Evolutionary conservation across 2,888 invertebrate species (phyloP).

Genomic region (Cyrtodaria siliqua): DNA sequence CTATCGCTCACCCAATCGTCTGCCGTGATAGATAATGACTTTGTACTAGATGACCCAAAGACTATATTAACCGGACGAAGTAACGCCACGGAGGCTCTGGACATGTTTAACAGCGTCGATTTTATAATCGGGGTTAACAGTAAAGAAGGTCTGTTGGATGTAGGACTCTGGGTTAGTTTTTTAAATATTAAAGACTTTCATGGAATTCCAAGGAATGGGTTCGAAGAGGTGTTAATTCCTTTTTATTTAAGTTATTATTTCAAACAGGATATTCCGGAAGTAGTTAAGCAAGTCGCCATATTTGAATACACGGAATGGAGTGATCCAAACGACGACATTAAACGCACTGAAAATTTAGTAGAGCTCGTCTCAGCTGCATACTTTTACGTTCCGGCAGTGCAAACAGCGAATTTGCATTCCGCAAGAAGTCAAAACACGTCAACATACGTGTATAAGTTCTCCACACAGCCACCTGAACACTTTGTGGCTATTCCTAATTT

Average conservation of each 20-base stretch:
- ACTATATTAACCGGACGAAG: not conserved
- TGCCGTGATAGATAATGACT: conserved; percentile 3
- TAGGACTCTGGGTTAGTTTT: no score
- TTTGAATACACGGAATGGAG: conserved; percentile 6
- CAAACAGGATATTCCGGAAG: no score
- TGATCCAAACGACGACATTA: not conserved
- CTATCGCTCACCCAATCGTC: not conserved
- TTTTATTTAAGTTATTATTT: no score
- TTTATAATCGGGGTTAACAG: conserved; percentile 1
- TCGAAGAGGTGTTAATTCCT: not conserved
- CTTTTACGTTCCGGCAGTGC: not conserved
- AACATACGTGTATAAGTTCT: not conserved
- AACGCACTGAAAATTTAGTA: not conserved
- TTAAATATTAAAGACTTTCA: no score
- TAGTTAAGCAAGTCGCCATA: no score
- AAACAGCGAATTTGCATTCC: not conserved
- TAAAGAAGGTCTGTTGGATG: no score
- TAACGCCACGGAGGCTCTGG: not conserved
- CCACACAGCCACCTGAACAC: not conserved
- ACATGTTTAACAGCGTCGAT: conserved; percentile 11
- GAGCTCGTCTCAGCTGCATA: not conserved
- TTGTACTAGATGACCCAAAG: not conserved
- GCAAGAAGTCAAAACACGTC: not conserved
- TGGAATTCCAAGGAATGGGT: not conserved
- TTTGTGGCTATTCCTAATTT: not conserved